Evolutionary conservation across 2,113 vertebrate species (phyloP).

Genomic region (Neodontobutis hainanensis): DNA sequence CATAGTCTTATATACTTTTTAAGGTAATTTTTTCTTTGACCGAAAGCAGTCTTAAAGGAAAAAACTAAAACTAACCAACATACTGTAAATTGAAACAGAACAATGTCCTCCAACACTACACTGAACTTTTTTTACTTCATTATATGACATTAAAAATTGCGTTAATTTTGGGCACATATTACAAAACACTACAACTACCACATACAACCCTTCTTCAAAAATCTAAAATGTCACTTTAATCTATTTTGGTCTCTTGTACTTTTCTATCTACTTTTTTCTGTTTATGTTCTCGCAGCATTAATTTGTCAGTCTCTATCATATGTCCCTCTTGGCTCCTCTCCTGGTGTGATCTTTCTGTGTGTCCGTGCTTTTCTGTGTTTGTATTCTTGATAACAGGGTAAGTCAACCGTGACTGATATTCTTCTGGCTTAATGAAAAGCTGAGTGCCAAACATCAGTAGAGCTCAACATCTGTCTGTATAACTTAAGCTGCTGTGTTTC

Average conservation of each 20-base stretch:
- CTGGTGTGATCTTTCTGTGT: slow-evolving; percentile 66
- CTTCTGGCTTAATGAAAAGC: slow-evolving; percentile 73
- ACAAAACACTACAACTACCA: not conserved
- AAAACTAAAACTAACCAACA: no score
- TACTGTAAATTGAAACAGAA: no score
- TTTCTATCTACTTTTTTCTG: not conserved
- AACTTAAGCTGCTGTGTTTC: slow-evolving; percentile 55
- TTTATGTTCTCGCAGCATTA: slow-evolving; percentile 15
- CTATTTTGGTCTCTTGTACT: slow-evolving; percentile 1
- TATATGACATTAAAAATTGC: no score
- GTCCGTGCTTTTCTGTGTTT: slow-evolving; percentile 74
- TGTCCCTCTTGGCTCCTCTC: slow-evolving; percentile 54
- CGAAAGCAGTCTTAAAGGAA: no score
- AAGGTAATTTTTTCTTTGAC: no score
- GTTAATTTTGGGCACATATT: no score
- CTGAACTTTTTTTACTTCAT: no score
- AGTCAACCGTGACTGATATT: slow-evolving; percentile 75
- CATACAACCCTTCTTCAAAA: slow-evolving; percentile 2
- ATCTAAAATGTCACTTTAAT: not conserved
- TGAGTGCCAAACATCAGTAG: slow-evolving; percentile 72
- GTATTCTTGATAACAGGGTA: slow-evolving; percentile 79
- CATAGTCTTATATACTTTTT: no score
- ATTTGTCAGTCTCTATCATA: not conserved
- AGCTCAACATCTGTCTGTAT: slow-evolving; percentile 61
- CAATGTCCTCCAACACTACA: no score